Percentiles rank a stretch among this genome's conserved stretches.
Evolutionary conservation across 2,113 vertebrate species (phyloP).

Genomic region (Sceloporus tristichus): DNA sequence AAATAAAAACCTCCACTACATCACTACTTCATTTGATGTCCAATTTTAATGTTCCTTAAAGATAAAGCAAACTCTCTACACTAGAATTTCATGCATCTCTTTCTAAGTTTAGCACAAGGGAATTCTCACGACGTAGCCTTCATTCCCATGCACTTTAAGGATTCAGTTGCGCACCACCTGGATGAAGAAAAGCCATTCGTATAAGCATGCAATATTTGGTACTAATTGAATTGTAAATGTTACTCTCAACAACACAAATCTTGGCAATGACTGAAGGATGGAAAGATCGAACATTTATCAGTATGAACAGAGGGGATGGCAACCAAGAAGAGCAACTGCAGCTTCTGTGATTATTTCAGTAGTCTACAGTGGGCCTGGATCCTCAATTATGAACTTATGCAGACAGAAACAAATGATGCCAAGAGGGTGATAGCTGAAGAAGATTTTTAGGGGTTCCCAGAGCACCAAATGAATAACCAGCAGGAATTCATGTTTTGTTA

Average conservation of each 20-base stretch:
- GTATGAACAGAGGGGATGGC: background rate
- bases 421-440: background rate
- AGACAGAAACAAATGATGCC: background rate
- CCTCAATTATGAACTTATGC: background rate
- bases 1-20: slow-evolving; percentile 48
- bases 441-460: background rate
- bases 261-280: background rate
- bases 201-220: slow-evolving; percentile 60
- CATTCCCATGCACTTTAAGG: slow-evolving; percentile 76
- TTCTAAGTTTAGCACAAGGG: slow-evolving; percentile 72
- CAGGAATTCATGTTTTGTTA: background rate
- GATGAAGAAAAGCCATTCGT: slow-evolving; percentile 76
- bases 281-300: background rate
- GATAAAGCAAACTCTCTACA: slow-evolving; percentile 79
- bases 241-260: slow-evolving; percentile 5
- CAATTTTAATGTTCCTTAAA: slow-evolving; percentile 83
- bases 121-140: slow-evolving; percentile 68
- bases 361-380: background rate
- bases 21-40: slow-evolving; percentile 79
- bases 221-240: slow-evolving; percentile 74
- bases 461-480: background rate
- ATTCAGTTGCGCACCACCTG: slow-evolving; percentile 67
- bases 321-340: background rate
- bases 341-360: background rate
- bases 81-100: slow-evolving; percentile 80